Conservation (phyloP, 2,888 invertebrate genomes). For the Tenthredo livida region DNA sequence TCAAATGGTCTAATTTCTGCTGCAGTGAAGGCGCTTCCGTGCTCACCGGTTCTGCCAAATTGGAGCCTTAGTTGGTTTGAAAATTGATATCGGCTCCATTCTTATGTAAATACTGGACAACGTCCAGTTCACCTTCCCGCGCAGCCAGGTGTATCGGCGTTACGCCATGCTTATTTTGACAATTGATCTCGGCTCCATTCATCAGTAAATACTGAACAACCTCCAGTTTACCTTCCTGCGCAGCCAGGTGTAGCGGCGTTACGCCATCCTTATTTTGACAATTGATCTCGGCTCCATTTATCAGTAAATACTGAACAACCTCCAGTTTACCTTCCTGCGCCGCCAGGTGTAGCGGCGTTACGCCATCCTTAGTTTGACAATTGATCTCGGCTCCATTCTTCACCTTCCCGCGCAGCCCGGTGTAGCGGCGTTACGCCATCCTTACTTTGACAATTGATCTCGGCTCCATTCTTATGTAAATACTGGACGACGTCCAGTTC, state of each 20-base stretch:
- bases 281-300: background rate
- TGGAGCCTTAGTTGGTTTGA: too few relatives aligned
- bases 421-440: background rate
- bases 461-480: conserved; percentile 86
- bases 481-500: conserved; percentile 81
- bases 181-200: conserved; percentile 78
- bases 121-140: conserved; percentile 82
- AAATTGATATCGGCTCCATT: too few relatives aligned
- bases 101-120: conserved; percentile 85
- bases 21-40: too few relatives aligned
- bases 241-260: conserved; percentile 86
- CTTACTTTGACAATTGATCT: conserved; percentile 63
- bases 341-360: conserved; percentile 60
- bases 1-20: too few relatives aligned
- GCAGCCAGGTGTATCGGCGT: conserved; percentile 87
- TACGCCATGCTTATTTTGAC: background rate
- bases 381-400: background rate
- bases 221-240: conserved; percentile 82
- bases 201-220: conserved; percentile 86
- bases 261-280: background rate
- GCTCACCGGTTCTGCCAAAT: too few relatives aligned
- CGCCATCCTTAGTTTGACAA: background rate
- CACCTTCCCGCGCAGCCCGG: background rate
- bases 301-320: background rate
- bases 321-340: background rate